Conservation (phyloP, 1,140 invertebrate species). For the Eriosoma lanigerum region DNA sequence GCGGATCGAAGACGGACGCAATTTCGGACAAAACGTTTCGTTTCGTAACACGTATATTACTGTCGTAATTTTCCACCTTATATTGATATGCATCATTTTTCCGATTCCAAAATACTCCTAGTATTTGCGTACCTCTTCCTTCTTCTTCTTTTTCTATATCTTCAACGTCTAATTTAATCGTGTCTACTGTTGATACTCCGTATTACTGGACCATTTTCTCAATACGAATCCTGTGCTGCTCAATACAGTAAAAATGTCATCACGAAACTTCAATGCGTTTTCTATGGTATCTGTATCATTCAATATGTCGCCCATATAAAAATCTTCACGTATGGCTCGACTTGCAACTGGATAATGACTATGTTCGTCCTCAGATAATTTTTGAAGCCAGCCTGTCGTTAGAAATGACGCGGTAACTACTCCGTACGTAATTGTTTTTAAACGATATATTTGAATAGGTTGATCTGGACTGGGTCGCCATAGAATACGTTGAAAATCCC, state of each 20-base stretch:
- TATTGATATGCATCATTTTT: not conserved
- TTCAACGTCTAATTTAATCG: not conserved
- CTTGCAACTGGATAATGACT: not conserved
- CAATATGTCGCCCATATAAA: not conserved
- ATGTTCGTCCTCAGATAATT: slow-evolving; percentile 55
- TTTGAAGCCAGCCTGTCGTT: no score
- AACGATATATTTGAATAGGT: not conserved
- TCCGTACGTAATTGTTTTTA: no score
- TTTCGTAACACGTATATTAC: slow-evolving; percentile 35
- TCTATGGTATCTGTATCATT: not conserved
- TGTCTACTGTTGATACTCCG: not conserved
- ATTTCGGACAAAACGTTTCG: slow-evolving; percentile 51
- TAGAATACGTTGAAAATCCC: slow-evolving; percentile 57
- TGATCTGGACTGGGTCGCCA: slow-evolving; percentile 56
- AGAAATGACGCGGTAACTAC: no score
- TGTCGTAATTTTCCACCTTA: not conserved
- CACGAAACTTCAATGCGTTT: not conserved
- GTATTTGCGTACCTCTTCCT: not conserved
- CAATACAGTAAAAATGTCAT: not conserved
- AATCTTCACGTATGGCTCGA: not conserved
- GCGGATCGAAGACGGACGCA: slow-evolving; percentile 20
- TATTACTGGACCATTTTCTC: not conserved
- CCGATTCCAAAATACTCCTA: not conserved
- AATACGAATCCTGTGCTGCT: not conserved
- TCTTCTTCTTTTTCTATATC: not conserved